Percentiles rank a stretch among this genome's conserved stretches.
phyloP scores from a whole-genome alignment of 2,888 invertebrate species.

The Himalopsyche tibetana region DNA sequence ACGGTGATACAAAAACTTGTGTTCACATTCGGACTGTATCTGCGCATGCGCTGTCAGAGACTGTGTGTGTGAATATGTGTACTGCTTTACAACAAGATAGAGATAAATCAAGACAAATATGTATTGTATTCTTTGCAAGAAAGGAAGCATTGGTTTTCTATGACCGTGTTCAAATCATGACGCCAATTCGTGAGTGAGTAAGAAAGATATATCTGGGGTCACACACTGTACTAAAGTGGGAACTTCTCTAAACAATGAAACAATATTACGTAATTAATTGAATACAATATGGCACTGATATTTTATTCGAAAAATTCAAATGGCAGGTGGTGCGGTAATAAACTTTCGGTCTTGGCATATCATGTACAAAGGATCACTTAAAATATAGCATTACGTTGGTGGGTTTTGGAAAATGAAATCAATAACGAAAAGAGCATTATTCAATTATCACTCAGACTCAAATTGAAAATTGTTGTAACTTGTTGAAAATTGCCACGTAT shows the following conservation, averaged over 20 bases:
- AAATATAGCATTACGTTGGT: neutral
- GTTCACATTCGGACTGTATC: no score
- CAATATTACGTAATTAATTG: slow-evolving; percentile 26
- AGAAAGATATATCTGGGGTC: slow-evolving; percentile 14
- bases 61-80: no score
- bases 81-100: no score
- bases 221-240: neutral
- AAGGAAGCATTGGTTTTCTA: neutral
- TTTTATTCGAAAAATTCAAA: slow-evolving; percentile 10
- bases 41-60: no score
- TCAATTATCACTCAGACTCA: neutral
- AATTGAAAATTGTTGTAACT: no score
- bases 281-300: neutral
- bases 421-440: neutral
- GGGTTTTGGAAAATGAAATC: neutral
- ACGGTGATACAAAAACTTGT: no score
- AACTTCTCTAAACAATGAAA: slow-evolving; percentile 9
- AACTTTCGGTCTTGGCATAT: neutral
- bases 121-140: no score
- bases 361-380: neutral
- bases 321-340: neutral
- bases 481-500: neutral
- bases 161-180: neutral
- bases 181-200: neutral
- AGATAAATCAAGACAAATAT: no score